These are phyloP conservation scores for Cyprinodon brontotheroides DNA, from an alignment of 2,113 vertebrate genomes.

Conservation along the genomic window DNA sequence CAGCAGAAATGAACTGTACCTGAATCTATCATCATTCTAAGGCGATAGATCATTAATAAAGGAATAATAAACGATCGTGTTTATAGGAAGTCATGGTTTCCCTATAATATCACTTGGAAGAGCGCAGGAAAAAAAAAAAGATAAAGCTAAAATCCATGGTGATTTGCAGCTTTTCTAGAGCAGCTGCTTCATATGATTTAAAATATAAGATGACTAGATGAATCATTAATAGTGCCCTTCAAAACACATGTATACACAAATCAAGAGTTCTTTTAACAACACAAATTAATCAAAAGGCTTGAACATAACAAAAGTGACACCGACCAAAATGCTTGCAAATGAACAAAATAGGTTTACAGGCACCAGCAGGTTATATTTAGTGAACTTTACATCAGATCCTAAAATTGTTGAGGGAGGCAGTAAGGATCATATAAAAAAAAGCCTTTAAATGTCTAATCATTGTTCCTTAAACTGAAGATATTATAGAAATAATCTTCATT, in stretches of 20 bases:
- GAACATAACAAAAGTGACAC: background rate
- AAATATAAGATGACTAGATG: background rate
- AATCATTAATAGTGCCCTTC: constrained; percentile 21
- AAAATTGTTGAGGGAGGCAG: constrained; percentile 57
- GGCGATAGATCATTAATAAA: constrained; percentile 7
- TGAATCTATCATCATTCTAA: constrained; percentile 34
- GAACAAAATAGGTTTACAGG: constrained; percentile 39
- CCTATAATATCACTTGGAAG: constrained; percentile 14
- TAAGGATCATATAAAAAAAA: constrained; percentile 25
- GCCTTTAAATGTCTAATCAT: constrained; percentile 4
- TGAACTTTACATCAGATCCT: constrained; percentile 13
- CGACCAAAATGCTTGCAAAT: background rate
- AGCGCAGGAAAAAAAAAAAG: constrained; percentile 13
- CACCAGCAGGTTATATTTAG: constrained; percentile 29
- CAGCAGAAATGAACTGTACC: constrained; percentile 45
- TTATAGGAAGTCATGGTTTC: constrained; percentile 7
- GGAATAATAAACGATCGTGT: constrained; percentile 4
- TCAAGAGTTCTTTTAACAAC: constrained; percentile 29
- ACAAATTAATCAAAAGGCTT: background rate
- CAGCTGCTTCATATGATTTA: background rate
- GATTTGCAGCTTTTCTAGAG: background rate
- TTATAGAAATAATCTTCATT: constrained; percentile 22
- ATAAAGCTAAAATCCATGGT: constrained; percentile 9
- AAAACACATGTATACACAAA: background rate
- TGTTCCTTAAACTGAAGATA: constrained; percentile 3